phyloP scores from a whole-genome alignment of 2,797 vertebrate genomes.

The Peromyscus nudipes region DNA sequence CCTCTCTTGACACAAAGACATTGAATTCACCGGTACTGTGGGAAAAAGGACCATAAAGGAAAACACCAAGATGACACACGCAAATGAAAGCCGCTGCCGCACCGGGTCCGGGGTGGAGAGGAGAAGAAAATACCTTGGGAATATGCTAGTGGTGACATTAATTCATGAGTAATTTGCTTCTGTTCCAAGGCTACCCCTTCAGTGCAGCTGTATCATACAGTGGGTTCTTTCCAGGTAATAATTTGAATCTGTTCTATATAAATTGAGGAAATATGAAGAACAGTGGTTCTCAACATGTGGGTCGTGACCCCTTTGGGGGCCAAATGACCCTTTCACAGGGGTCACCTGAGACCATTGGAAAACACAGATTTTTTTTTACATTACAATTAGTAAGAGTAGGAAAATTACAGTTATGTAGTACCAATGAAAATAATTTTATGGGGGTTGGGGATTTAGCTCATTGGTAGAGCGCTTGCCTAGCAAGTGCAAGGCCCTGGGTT shows the following conservation, averaged over 20 bases:
- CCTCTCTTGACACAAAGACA: constrained; percentile 86
- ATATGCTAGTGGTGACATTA: background rate
- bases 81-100: background rate
- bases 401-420: too few species aligned
- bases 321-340: background rate
- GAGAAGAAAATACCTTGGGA: constrained; percentile 19
- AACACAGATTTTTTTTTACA: background rate
- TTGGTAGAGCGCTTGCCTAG: too few species aligned
- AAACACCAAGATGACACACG: constrained; percentile 57
- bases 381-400: background rate
- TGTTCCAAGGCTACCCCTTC: background rate
- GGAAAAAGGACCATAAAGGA: constrained; percentile 79
- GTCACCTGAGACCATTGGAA: background rate
- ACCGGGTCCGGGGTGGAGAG: background rate
- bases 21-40: constrained; percentile 77
- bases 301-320: background rate
- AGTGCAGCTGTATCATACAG: background rate
- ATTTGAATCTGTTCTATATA: background rate
- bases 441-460: too few species aligned
- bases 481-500: too few species aligned
- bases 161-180: constrained; percentile 25
- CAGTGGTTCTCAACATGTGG: background rate
- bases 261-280: background rate
- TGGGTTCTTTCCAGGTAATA: background rate
- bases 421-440: background rate